Base-by-base conservation (phyloP, 2,113 vertebrate genomes). In the Galemys pyrenaicus region DNA sequence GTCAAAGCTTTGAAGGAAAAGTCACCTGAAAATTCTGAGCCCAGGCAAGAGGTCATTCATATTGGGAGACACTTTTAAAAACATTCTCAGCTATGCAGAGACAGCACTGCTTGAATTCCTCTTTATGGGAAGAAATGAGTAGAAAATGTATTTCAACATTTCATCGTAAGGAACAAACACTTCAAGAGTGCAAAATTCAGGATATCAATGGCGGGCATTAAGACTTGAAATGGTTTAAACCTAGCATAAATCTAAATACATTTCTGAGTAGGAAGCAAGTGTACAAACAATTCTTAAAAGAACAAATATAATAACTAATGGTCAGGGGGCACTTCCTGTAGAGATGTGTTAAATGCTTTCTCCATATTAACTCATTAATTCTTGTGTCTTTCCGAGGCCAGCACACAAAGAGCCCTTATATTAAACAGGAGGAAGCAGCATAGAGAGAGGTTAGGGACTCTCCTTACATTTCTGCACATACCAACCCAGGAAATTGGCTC, bases 1-100 rank as follows among this genome's bases (percentile, higher is more conserved):
- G 35, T 70, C 37, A 75, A 83, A 87, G 17, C 58, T 93, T 67
- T 79, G 49, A 64, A 73, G 44, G 35, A 83, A 75, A 87, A 89
- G 56, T 32, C 78, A 28, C 35, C 32, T 13, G n/a, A 4, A 65
- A 84, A 60, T 92, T 92, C 71, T 85, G 15, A 70, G 30, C 16
- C 39, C 16, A 39, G 41, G 16, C 3, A 87, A 87, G 49, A 89
- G 51, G 65, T 58, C 65, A 58, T 87, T 87, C 44, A 30, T 58
- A 58, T 19, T 75, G 37, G 92, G 62, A 70, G 77, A 58, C 26
- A 94, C 65, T 39, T 91, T 92, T 56, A 28, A 95, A 95, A 54
- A 83, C 22, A 62, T 79, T 56, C 24, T 90, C 51, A 75, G 35
- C 32, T 35, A 44, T 75, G 24, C 28, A 37, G 49, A 87, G 64